Percentiles rank a stretch among this genome's conserved stretches.
Evolutionary conservation across 2,888 invertebrate species (phyloP).

Genomic region (Metallyticus violacea): DNA sequence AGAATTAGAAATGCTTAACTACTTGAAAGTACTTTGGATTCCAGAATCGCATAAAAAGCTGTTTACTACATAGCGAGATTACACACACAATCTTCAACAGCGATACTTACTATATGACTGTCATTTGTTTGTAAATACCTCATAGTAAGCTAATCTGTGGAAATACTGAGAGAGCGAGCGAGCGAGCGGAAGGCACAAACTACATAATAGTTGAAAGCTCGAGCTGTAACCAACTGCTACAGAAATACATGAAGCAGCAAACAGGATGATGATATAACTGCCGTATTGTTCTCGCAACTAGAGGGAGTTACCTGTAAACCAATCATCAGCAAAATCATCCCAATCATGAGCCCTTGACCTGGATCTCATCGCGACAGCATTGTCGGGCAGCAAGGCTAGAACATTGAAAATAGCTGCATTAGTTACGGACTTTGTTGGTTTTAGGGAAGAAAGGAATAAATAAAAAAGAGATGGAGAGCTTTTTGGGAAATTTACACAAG

Average conservation of each 20-base stretch:
- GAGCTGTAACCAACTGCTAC: no score
- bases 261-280: background rate
- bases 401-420: background rate
- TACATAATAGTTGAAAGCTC: no score
- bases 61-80: background rate
- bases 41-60: background rate
- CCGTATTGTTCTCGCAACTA: background rate
- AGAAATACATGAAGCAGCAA: background rate
- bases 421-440: background rate
- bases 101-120: no score
- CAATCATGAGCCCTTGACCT: background rate
- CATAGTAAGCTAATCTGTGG: background rate
- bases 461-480: background rate
- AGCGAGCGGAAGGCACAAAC: no score
- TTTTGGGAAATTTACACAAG: background rate
- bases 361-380: background rate
- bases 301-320: background rate
- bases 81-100: background rate
- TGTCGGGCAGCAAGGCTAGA: background rate
- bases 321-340: background rate
- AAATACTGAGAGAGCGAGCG: background rate
- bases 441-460: no score
- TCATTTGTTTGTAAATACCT: no score
- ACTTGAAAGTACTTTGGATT: background rate
- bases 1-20: background rate